These are phyloP conservation scores for Aradophagus sp. DNA, from an alignment of 1,140 invertebrate genomes.

Conservation along the genomic window DNA sequence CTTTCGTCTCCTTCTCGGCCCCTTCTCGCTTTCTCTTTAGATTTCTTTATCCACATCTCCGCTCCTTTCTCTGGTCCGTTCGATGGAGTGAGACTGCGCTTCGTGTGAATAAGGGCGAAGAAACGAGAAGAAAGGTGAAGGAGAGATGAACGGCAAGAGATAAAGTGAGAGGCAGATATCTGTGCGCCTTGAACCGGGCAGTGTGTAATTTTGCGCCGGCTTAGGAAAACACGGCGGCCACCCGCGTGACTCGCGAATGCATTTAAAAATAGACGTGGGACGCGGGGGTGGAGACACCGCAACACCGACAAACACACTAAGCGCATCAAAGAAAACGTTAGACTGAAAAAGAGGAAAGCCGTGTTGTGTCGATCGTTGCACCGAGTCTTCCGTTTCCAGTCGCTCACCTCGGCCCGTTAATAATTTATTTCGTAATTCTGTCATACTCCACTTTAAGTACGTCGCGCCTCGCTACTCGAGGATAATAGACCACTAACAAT, in stretches of 20 bases:
- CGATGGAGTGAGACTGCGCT: slow-evolving; percentile 67
- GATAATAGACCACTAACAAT: slow-evolving; percentile 29
- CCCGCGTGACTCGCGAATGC: slow-evolving; percentile 73
- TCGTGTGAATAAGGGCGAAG: slow-evolving; percentile 57
- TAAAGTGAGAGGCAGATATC: slow-evolving; percentile 49
- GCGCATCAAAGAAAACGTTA: slow-evolving; percentile 29
- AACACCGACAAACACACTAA: slow-evolving; percentile 39
- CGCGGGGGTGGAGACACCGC: slow-evolving; percentile 49
- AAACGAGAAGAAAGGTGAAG: slow-evolving; percentile 35
- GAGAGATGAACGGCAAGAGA: slow-evolving; percentile 22
- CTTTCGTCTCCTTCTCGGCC: slow-evolving; percentile 16
- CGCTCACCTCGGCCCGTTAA: slow-evolving; percentile 46
- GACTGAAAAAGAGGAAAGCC: slow-evolving; percentile 33
- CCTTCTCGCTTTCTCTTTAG: slow-evolving; percentile 27
- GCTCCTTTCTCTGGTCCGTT: slow-evolving; percentile 34
- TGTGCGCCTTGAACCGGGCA: slow-evolving; percentile 66
- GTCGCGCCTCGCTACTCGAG: slow-evolving; percentile 37
- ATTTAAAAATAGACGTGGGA: slow-evolving; percentile 72
- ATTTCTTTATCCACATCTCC: slow-evolving; percentile 24
- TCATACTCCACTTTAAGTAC: slow-evolving; percentile 38
- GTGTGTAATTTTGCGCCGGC: slow-evolving; percentile 76
- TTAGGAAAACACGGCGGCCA: slow-evolving; percentile 76
- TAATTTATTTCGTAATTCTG: slow-evolving; percentile 54
- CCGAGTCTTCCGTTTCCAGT: slow-evolving; percentile 42
- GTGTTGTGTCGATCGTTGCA: slow-evolving; percentile 49